Base-by-base conservation (phyloP, 2,797 vertebrate species). In the Argya squamiceps region DNA sequence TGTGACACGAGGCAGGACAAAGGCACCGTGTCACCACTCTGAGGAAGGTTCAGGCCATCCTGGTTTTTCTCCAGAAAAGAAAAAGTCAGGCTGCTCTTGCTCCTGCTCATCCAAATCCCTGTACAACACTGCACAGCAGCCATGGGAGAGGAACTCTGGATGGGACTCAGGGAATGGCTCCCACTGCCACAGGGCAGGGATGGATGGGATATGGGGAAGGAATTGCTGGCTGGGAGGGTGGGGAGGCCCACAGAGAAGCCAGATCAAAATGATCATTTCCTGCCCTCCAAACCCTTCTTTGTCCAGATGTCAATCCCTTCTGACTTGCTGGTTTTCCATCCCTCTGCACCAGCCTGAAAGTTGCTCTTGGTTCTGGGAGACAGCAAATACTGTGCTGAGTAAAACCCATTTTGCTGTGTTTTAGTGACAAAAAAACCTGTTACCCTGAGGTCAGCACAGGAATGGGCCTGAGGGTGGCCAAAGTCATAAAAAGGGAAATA, bases 1-100 rank as follows among this genome's bases (percentile, higher is more conserved):
- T 7, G 3, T 0, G 1, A 36, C 39, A 11, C 0, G 7, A 58
- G 77, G 68, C 43, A 10, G 3, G 53, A 58, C 3, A 5, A 37
- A 19, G 58, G 7, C 41, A 75, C 30, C 19, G 0, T 3, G 50
- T 6, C 83, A 53, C 29, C 4, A 5, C n/a, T 7, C 30, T 1
- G 0, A 49, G 62, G 17, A 39, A 67, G 58, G 34, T 24, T 30
- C 43, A 46, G 36, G 15, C 29, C 27, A 74, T 10, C 84, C 30
- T 6, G 1, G 5, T 10, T 76, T 41, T 37, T 29, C 29, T 37
- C 24, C 24, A 14, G 8, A 10, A 11, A 37, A 79, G 20, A 36
- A 15, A 78, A 84, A 86, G 17, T 26, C 50, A 82, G 75, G 73
- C 41, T 84, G 62, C 26, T 36, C 81, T 37, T 37, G 21, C 46